These are phyloP conservation scores for Lacerta agilis DNA, from an alignment of 2,797 vertebrate species.

Conservation along the genomic window DNA sequence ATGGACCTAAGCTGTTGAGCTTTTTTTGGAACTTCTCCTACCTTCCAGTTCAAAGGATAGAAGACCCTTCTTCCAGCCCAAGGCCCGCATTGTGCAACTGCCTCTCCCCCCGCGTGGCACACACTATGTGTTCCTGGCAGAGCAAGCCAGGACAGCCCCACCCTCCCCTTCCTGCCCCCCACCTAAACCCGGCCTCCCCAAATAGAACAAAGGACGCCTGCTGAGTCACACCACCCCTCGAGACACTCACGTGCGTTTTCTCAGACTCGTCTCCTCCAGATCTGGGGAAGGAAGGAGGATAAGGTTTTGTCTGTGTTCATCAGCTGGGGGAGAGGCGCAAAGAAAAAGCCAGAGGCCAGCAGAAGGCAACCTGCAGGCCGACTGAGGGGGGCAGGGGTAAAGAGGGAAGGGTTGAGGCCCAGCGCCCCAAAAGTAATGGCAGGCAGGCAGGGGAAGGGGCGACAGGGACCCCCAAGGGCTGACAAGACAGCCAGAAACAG, in stretches of 20 bases:
- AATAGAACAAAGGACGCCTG: not conserved
- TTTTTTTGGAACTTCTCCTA: no score
- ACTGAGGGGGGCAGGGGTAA: not conserved
- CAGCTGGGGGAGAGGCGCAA: not conserved
- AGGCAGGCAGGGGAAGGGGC: not conserved
- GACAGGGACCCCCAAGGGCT: no score
- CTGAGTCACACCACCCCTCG: no score
- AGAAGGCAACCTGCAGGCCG: not conserved
- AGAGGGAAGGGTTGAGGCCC: not conserved
- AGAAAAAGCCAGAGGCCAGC: not conserved
- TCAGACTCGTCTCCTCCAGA: constrained; percentile 59
- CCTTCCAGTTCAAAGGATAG: no score
- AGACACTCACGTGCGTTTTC: constrained; percentile 78
- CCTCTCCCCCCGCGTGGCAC: no score
- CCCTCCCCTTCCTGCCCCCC: not conserved
- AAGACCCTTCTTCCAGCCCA: no score
- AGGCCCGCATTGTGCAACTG: not conserved
- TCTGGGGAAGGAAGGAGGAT: constrained; percentile 59
- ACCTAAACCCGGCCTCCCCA: not conserved
- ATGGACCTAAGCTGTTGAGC: no score
- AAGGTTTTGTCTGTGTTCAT: not conserved
- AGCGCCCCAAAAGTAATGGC: not conserved
- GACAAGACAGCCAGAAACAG: not conserved
- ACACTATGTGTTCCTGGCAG: not conserved
- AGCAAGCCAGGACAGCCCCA: not conserved